These are phyloP conservation scores for Cygnus olor DNA, from an alignment of 2,797 vertebrate genomes.

Conservation along the genomic window DNA sequence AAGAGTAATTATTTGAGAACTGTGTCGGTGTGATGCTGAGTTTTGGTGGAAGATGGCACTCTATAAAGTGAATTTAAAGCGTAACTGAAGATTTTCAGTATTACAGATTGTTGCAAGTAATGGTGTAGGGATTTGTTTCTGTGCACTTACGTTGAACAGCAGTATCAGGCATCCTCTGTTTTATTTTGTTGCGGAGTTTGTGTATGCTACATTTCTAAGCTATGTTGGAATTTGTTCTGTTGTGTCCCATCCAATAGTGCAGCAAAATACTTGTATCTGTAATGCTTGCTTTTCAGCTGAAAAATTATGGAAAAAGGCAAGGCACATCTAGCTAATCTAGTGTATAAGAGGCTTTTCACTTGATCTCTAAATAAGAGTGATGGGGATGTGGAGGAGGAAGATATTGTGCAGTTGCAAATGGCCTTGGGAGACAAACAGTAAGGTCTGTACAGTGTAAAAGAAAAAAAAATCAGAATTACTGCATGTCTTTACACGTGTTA, in stretches of 20 bases:
- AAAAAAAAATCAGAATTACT: background rate
- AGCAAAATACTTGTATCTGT: background rate
- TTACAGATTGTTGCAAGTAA: background rate
- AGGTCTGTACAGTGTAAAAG: background rate
- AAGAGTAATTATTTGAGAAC: background rate
- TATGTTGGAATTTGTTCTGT: background rate
- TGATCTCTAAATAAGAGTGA: background rate
- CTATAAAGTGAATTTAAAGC: background rate
- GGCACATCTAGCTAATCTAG: background rate
- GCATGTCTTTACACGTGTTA: background rate
- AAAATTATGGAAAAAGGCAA: background rate
- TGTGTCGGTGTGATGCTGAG: background rate
- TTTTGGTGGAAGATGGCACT: background rate
- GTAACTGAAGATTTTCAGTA: background rate
- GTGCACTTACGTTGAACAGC: background rate
- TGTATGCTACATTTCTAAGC: background rate
- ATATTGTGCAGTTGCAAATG: background rate
- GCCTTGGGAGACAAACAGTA: background rate
- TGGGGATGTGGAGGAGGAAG: too few species aligned
- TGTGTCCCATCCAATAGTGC: background rate
- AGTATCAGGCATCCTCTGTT: background rate
- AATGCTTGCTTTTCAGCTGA: background rate
- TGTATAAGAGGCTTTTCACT: background rate
- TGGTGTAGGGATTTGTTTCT: background rate
- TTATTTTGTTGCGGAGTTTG: background rate